Conservation (phyloP, 2,113 vertebrate genomes). For the Lampris incognitus region DNA sequence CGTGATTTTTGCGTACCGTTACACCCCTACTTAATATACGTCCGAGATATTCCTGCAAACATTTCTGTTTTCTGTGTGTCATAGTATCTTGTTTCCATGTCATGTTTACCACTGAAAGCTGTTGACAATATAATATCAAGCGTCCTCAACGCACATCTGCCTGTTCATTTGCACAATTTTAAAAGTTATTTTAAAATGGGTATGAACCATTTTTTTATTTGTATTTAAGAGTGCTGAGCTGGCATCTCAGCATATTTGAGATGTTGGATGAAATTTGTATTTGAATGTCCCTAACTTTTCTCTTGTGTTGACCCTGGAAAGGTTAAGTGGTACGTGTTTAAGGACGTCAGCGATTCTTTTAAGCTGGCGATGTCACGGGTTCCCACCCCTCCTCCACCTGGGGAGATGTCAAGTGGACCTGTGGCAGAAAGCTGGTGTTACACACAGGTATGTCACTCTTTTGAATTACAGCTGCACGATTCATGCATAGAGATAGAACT, state of each 20-base stretch:
- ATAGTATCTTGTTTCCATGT: too few relatives aligned
- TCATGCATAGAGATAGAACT: neutral
- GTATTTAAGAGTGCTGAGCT: slow-evolving; percentile 12
- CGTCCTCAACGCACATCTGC: too few relatives aligned
- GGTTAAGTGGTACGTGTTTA: slow-evolving; percentile 68
- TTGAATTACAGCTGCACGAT: neutral
- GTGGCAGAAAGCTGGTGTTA: slow-evolving; percentile 99
- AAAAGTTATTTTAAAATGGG: too few relatives aligned
- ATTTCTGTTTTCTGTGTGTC: too few relatives aligned
- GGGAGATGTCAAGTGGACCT: slow-evolving; percentile 96
- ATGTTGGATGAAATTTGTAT: slow-evolving; percentile 15
- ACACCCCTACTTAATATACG: too few relatives aligned
- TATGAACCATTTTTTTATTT: too few relatives aligned
- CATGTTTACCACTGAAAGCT: too few relatives aligned
- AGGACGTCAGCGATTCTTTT: slow-evolving; percentile 68
- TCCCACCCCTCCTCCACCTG: slow-evolving; percentile 92
- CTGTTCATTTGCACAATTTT: too few relatives aligned
- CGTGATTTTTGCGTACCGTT: too few relatives aligned
- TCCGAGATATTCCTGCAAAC: too few relatives aligned
- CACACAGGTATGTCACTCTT: slow-evolving; percentile 88
- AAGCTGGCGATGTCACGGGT: slow-evolving; percentile 93
- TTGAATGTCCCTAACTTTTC: neutral
- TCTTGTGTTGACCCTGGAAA: slow-evolving; percentile 1
- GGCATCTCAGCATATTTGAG: slow-evolving; percentile 6
- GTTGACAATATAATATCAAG: too few relatives aligned